These are phyloP conservation scores for Apoderus coryli DNA, from an alignment of 2,888 invertebrate species.

Conservation along the genomic window DNA sequence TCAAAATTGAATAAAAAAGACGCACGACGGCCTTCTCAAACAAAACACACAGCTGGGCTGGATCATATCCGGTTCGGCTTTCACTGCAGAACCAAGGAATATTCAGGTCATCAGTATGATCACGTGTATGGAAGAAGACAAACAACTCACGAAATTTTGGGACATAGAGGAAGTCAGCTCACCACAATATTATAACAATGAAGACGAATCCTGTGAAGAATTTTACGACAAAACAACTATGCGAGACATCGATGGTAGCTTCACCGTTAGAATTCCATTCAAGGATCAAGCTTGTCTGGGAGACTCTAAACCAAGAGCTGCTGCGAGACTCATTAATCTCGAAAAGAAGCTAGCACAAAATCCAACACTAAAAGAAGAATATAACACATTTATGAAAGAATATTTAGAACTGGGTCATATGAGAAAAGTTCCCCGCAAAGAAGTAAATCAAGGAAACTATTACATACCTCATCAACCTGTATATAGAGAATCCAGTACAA, in stretches of 20 bases:
- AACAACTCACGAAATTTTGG: conserved; percentile 9
- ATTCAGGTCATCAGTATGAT: neutral
- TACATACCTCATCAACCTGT: no score
- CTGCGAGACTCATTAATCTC: conserved; percentile 11
- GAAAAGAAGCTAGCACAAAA: conserved; percentile 10
- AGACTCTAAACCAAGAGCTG: conserved; percentile 11
- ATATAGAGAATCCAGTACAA: no score
- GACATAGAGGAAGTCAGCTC: conserved; percentile 4
- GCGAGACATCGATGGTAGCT: conserved; percentile 9
- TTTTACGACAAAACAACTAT: conserved; percentile 5
- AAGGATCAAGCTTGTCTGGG: conserved; percentile 6
- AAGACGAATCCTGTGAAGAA: conserved; percentile 12
- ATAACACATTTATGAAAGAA: conserved; percentile 13
- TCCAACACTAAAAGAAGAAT: conserved; percentile 7
- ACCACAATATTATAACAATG: neutral
- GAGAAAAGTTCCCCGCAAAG: no score
- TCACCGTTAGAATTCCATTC: conserved; percentile 12
- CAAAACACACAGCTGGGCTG: conserved; percentile 4
- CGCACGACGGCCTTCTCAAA: conserved; percentile 1
- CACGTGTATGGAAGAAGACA: conserved; percentile 3
- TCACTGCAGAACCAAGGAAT: neutral
- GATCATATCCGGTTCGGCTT: conserved; percentile 1
- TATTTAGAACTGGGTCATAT: conserved; percentile 11
- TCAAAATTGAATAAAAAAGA: conserved; percentile 1
- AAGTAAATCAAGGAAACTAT: no score